Percentiles rank a stretch among this genome's conserved stretches.
Evolutionary conservation across 2,888 invertebrate species (phyloP).

Genomic region (Melipona bicolor): DNA sequence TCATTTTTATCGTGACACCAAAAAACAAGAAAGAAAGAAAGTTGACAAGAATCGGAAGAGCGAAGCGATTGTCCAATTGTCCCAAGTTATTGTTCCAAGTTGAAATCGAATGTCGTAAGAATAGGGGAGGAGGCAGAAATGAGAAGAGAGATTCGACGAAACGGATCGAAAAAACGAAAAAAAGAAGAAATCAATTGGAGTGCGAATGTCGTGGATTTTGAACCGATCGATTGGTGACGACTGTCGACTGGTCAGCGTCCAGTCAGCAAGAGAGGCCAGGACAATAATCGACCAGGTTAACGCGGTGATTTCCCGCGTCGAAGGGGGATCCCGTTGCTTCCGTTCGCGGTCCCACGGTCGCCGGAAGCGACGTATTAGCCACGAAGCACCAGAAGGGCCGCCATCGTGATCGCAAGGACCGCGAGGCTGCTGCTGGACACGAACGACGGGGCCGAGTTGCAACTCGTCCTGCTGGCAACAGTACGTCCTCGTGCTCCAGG

Average conservation of each 20-base stretch:
- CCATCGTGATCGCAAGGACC: constrained; percentile 68
- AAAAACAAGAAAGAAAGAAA: no score
- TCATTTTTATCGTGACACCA: no score
- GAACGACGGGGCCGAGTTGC: constrained; percentile 85
- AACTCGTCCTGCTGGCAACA: constrained; percentile 91
- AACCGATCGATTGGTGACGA: constrained; percentile 37
- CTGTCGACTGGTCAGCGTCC: constrained; percentile 52
- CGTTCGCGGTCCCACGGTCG: constrained; percentile 56
- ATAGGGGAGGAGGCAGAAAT: background rate
- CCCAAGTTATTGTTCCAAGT: no score
- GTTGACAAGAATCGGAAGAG: no score
- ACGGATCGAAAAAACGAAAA: no score
- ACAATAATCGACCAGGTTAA: constrained; percentile 42
- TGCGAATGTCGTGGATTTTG: background rate
- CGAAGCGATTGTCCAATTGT: no score
- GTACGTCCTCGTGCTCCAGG: constrained; percentile 91
- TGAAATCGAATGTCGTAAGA: no score
- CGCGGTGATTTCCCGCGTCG: constrained; percentile 42
- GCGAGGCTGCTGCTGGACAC: constrained; percentile 67
- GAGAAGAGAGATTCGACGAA: background rate
- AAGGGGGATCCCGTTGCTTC: constrained; percentile 60
- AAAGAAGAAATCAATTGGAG: no score
- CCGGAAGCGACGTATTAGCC: constrained; percentile 77
- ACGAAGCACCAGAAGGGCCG: constrained; percentile 73
- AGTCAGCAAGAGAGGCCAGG: constrained; percentile 44